phyloP scores from a whole-genome alignment of 2,113 vertebrate species.

The Poeciliopsis turrubarensis region DNA sequence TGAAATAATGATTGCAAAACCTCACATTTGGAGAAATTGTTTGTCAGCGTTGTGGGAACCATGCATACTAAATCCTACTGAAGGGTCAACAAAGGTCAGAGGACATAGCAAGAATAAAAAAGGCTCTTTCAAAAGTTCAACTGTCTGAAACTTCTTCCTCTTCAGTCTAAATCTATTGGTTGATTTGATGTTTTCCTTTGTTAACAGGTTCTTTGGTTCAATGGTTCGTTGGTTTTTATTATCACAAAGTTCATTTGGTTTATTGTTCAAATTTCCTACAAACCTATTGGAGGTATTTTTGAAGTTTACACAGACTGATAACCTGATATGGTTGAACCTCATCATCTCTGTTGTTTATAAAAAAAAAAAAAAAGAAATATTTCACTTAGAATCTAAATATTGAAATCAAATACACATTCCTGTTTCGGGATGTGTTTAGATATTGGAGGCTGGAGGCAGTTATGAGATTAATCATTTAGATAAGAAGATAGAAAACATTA shows the following conservation, averaged over 20 bases:
- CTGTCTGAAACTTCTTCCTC: background rate
- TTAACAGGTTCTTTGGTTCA: background rate
- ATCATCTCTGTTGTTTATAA: background rate
- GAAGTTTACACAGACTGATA: background rate
- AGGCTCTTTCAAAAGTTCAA: background rate
- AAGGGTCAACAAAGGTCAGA: conserved; percentile 23
- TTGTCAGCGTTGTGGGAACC: conserved; percentile 8
- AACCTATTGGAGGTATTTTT: background rate
- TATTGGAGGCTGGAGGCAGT: background rate
- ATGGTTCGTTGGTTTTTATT: background rate
- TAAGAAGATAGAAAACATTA: background rate
- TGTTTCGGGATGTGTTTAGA: background rate
- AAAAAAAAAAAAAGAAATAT: background rate
- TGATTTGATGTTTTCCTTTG: background rate
- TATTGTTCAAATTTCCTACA: background rate
- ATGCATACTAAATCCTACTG: background rate
- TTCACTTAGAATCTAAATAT: background rate
- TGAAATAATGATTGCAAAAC: background rate
- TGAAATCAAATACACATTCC: background rate
- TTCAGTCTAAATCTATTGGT: background rate
- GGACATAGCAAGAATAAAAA: no score
- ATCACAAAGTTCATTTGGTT: background rate
- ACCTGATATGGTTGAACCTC: background rate
- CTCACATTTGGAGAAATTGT: conserved; percentile 13
- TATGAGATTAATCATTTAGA: background rate